Evolutionary conservation across 2,888 invertebrate genomes (phyloP), one percentile per base, ranked within the genome.

Genomic region (Philonicus albiceps): DNA sequence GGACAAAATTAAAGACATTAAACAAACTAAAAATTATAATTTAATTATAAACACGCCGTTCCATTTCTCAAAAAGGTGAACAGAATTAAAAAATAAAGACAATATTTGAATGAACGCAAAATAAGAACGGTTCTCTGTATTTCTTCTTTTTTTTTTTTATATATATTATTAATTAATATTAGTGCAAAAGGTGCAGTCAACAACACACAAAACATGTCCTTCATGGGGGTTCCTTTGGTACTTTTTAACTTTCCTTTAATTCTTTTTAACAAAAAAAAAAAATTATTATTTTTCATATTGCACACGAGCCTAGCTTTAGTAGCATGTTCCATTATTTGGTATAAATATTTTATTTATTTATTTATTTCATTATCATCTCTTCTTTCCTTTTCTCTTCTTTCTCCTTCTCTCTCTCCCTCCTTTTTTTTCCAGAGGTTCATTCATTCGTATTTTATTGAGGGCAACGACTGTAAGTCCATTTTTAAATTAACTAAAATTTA

Each of bases 161-260:
- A 27, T 53, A 30, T 34, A 13, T 13, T 75, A 27, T 75, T 55
- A 53, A 55, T 49, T 85, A 86, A 55, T 53, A 86, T 76, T 73
- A 85, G 88, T 88, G 88, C 88, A 88, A 85, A 84, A 87, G 86
- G 89, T 89, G 89, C 89, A 88, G 88, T 89, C 89, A 89, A 89
- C 89, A 89, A 88, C 88, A 89, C 88, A 89, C 88, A 88, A 87
- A 89, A 88, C 87, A 88, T 84, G 72, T 73, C 84, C 73, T 84
- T 83, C 86, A 86, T 87, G 80, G 85, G 86, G 87, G 78, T 88
- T 86, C 86, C 87, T 86, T 80, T 31, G 72, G 55, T 64, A 78
- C 31, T 34, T 64, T 55, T 75, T 86, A 55, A 16, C 27, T 84
- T 76, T 84, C 53, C 43, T 84, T 78, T 73, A 37, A 86, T 85